Evolutionary conservation across 2,797 vertebrate genomes (phyloP), one percentile per base, ranked within the genome.

Genomic region (Manis pentadactyla): DNA sequence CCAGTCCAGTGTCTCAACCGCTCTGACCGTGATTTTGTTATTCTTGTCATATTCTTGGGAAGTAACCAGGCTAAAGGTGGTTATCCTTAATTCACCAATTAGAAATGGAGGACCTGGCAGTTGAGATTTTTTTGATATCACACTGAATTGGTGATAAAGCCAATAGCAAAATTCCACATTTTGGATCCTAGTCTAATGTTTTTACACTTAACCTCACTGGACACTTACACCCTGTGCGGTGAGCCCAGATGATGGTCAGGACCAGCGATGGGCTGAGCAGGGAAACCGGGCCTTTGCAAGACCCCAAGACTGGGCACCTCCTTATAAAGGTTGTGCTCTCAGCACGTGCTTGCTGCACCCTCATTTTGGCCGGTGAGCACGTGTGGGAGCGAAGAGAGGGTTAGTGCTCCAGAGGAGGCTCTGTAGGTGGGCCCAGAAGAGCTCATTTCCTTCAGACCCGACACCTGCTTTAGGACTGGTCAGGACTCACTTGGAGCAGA

Each of bases 61-160:
- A 94, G n/a, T 90, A 34, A 84, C 29, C n/a, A 90, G 31, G 5
- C 31, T 73, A 64, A 39, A 97, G 29, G 25, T 46, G 13, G 63
- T 87, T 92, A 81, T 63, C 69, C 14, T 92, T 94, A 82, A 88
- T 79, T 96, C 93, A 71, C 42, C 37, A 83, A 42, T 66, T 91
- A 68, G 18, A 95, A 91, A 78, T 12, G 31, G 53, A 93, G 79
- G 15, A 57, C 19, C n/a, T 92, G 61, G 34, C 12, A 92, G 53
- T 17, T 85, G 63, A 74, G 4, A 57, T 57, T 90, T 75, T 92
- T 37, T 37, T 71, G 18, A 71, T 59, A 94, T 46, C n/a, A 81
- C 31, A 51, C 42, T 69, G 71, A 86, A 12, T 88, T 21, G 6
- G 14, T 82, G 59, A 93, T 29, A 53, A 51, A 84, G 37, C 4